Evolutionary conservation across 1,140 invertebrate genomes (phyloP).

Genomic region (Nebria ingens): DNA sequence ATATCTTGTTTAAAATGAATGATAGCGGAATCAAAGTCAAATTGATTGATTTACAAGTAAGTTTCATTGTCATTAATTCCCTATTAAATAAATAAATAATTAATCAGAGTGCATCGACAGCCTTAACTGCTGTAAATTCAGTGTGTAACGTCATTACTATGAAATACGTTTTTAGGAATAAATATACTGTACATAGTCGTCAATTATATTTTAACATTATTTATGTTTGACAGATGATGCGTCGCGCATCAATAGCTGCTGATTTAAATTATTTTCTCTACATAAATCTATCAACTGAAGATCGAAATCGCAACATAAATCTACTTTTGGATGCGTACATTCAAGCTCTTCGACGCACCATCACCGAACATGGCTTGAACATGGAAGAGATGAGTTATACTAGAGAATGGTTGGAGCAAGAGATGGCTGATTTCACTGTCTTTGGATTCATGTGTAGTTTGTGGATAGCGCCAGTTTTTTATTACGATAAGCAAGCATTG

Average conservation of each 20-base stretch:
- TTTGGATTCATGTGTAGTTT: slow-evolving; percentile 5
- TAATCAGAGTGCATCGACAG: too few species aligned
- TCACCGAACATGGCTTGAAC: not conserved
- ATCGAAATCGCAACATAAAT: not conserved
- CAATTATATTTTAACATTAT: too few species aligned
- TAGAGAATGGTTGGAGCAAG: not conserved
- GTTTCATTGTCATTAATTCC: too few species aligned
- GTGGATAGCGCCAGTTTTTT: not conserved
- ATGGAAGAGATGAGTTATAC: not conserved
- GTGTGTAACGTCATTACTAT: too few species aligned
- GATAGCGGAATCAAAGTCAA: not conserved
- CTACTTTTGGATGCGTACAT: not conserved
- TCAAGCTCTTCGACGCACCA: not conserved
- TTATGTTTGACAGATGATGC: too few species aligned
- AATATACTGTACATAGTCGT: too few species aligned
- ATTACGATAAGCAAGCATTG: not conserved
- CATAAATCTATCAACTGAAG: not conserved
- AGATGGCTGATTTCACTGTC: not conserved
- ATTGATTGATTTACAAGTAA: slow-evolving; percentile 4
- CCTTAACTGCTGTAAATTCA: too few species aligned
- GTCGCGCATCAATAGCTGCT: not conserved
- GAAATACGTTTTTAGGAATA: too few species aligned
- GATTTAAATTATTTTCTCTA: not conserved
- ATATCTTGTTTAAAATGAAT: not conserved
- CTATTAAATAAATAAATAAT: too few species aligned